A percentile compares a stretch with the other conserved stretches of the same genome.
These are phyloP conservation scores for Butorides virescens DNA, from an alignment of 2,113 vertebrate genomes.

Conservation along the genomic window DNA sequence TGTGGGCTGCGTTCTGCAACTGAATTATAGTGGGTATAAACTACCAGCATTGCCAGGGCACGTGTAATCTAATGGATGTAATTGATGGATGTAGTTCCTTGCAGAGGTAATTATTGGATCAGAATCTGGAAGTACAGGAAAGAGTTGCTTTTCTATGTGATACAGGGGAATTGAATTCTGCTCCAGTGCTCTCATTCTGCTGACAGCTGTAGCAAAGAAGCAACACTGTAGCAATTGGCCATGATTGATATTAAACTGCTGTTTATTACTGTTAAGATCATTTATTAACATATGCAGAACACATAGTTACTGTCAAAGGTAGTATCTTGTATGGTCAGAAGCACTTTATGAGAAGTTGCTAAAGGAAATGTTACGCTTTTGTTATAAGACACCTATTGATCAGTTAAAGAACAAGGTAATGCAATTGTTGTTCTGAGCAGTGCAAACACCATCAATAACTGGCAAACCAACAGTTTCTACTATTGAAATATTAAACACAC, in stretches of 20 bases:
- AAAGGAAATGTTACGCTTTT: background rate
- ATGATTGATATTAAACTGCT: background rate
- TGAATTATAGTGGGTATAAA: background rate
- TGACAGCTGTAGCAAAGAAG: background rate
- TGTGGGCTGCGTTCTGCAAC: background rate
- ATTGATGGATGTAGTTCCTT: background rate
- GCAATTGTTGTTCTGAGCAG: background rate
- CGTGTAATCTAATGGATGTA: background rate
- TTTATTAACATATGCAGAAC: background rate
- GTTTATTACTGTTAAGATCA: background rate
- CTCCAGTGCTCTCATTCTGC: background rate
- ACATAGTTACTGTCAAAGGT: background rate
- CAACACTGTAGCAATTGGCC: background rate
- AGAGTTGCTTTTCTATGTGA: background rate
- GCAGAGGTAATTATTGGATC: constrained; percentile 17
- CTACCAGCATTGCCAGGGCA: background rate
- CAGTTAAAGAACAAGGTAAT: background rate
- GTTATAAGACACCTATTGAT: background rate
- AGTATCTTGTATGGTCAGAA: background rate
- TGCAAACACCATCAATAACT: background rate
- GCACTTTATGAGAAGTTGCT: background rate
- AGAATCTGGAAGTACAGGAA: background rate
- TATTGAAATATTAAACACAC: background rate
- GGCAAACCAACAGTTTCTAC: background rate
- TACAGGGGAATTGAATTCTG: background rate